phyloP scores from a whole-genome alignment of 1,140 invertebrate genomes.

The Drosophila mojavensis region DNA sequence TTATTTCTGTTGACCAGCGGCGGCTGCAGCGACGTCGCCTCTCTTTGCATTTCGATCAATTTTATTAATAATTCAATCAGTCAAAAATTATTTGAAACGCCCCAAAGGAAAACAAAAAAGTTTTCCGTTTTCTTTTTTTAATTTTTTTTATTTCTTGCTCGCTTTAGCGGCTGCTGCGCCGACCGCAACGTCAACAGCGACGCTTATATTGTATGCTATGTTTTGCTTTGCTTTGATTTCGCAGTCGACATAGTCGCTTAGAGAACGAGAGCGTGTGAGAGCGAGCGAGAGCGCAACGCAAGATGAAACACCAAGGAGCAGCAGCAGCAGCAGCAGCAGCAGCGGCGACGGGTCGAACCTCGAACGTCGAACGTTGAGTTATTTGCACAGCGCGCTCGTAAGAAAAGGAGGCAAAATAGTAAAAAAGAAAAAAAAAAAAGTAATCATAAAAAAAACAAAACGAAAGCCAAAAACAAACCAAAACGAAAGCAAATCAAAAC shows the following conservation, averaged over 20 bases:
- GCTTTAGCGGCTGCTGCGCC: slow-evolving; percentile 24
- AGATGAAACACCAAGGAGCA: slow-evolving; percentile 37
- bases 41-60: slow-evolving; percentile 83
- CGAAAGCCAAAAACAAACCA: slow-evolving; percentile 9
- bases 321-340: neutral
- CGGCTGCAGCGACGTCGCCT: slow-evolving; percentile 13
- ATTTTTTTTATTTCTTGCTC: slow-evolving; percentile 20
- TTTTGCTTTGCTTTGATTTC: slow-evolving; percentile 47
- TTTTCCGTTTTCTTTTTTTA: slow-evolving; percentile 26
- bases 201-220: slow-evolving; percentile 28
- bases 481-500: slow-evolving; percentile 75
- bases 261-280: neutral
- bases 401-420: slow-evolving; percentile 23
- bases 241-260: neutral
- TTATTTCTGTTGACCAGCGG: slow-evolving; percentile 66
- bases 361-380: slow-evolving; percentile 32
- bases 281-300: slow-evolving; percentile 2
- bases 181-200: slow-evolving; percentile 29
- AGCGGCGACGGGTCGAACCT: slow-evolving; percentile 1
- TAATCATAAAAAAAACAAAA: slow-evolving; percentile 1
- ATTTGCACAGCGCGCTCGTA: slow-evolving; percentile 65
- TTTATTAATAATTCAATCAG: slow-evolving; percentile 84
- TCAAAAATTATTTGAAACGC: slow-evolving; percentile 83
- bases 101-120: slow-evolving; percentile 82
- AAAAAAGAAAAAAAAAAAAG: neutral